Percentiles rank a stretch among this genome's conserved stretches.
Conservation (phyloP, 2,113 vertebrate species). For the Laticauda colubrina region DNA sequence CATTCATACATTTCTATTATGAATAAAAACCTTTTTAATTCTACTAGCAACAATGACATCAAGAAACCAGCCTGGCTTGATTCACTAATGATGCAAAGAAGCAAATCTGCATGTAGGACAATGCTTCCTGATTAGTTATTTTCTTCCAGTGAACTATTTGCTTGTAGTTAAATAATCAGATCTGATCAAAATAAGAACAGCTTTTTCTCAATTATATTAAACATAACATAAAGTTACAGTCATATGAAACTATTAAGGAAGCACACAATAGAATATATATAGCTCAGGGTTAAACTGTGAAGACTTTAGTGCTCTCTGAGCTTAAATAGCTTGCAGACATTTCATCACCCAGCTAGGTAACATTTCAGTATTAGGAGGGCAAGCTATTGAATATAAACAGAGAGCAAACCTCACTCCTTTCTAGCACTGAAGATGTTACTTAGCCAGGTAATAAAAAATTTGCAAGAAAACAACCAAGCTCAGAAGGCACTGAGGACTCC, state of each 20-base stretch:
- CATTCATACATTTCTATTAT: background rate
- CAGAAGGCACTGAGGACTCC: background rate
- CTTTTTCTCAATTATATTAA: background rate
- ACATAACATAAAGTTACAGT: slow-evolving; percentile 17
- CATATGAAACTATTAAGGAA: background rate
- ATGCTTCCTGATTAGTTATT: background rate
- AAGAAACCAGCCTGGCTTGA: background rate
- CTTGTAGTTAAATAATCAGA: background rate
- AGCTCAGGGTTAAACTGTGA: background rate
- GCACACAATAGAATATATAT: background rate
- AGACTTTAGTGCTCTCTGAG: background rate
- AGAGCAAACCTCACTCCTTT: background rate
- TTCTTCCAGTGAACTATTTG: background rate
- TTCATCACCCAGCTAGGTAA: background rate
- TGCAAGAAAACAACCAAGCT: background rate
- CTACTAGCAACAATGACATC: background rate
- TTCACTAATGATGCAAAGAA: background rate
- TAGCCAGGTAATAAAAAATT: background rate
- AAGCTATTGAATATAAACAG: background rate
- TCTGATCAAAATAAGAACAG: background rate
- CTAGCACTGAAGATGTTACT: background rate
- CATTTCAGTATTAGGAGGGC: background rate
- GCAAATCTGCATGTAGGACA: background rate
- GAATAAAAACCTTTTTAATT: background rate
- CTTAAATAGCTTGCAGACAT: background rate